These are phyloP conservation scores for Tamias sibiricus DNA, from an alignment of 2,113 vertebrate species.

Conservation along the genomic window DNA sequence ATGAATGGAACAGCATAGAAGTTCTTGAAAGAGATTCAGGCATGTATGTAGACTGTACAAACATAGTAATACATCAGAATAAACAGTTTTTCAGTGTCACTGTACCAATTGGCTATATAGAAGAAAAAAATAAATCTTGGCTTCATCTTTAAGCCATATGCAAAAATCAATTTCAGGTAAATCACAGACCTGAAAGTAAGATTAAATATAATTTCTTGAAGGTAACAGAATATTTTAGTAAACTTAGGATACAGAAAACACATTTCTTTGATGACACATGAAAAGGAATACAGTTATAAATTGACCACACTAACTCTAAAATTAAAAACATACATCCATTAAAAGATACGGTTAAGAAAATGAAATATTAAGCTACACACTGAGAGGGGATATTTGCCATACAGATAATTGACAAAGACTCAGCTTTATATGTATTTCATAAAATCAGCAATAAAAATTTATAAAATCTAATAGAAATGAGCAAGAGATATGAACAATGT, in stretches of 20 bases:
- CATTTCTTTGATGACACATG: not conserved
- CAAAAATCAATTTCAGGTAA: not conserved
- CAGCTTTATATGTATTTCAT: not conserved
- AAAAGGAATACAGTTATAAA: not conserved
- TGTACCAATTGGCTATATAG: not conserved
- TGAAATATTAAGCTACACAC: not conserved
- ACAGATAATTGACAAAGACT: not conserved
- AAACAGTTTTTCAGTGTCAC: not conserved
- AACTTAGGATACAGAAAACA: not conserved
- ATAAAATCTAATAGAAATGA: constrained; percentile 3
- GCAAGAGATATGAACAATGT: not conserved
- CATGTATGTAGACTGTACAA: not conserved
- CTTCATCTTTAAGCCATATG: not conserved
- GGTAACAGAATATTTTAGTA: not conserved
- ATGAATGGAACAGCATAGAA: not conserved
- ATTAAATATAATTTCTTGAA: not conserved
- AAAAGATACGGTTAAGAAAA: constrained; percentile 33
- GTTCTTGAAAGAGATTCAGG: not conserved
- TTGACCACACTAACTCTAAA: not conserved
- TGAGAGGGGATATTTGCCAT: not conserved
- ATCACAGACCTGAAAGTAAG: not conserved
- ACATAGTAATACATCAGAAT: not conserved
- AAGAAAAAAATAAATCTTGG: not conserved
- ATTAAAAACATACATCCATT: not conserved
- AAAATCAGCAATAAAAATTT: not conserved